A percentile compares a stretch with the other conserved stretches of the same genome.
These are phyloP conservation scores for Poeciliopsis occidentalis DNA, from an alignment of 2,113 vertebrate genomes.

Conservation along the genomic window DNA sequence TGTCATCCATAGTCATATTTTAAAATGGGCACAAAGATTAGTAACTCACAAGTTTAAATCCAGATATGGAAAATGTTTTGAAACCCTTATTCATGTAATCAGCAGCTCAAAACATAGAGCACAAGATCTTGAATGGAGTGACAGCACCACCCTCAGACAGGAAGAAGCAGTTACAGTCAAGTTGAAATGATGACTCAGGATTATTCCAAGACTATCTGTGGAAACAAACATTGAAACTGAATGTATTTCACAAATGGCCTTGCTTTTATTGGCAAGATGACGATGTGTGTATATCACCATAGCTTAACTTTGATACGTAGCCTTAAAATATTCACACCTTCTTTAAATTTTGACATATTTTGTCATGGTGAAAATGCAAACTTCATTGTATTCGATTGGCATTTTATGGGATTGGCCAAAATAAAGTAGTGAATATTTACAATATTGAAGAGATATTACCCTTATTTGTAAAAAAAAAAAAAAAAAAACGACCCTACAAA, in stretches of 20 bases:
- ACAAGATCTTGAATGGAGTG: no score
- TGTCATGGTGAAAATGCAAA: not conserved
- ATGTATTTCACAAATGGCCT: no score
- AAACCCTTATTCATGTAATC: not conserved
- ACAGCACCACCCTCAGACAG: constrained; percentile 1
- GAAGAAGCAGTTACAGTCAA: not conserved
- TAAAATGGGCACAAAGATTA: no score
- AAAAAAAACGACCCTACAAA: no score
- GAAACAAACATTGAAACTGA: no score
- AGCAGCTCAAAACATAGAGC: not conserved
- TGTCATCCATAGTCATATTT: no score
- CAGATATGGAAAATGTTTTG: no score
- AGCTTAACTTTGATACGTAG: not conserved
- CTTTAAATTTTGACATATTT: not conserved
- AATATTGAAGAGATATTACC: not conserved
- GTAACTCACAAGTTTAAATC: no score
- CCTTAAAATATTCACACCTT: not conserved
- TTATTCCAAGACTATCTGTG: not conserved
- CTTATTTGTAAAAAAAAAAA: no score
- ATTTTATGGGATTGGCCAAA: not conserved
- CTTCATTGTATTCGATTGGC: not conserved
- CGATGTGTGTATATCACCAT: not conserved
- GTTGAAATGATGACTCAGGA: not conserved
- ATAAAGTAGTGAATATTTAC: not conserved
- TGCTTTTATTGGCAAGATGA: no score